These are phyloP conservation scores for Aramus guarauna DNA, from an alignment of 2,113 vertebrate genomes.

Conservation along the genomic window DNA sequence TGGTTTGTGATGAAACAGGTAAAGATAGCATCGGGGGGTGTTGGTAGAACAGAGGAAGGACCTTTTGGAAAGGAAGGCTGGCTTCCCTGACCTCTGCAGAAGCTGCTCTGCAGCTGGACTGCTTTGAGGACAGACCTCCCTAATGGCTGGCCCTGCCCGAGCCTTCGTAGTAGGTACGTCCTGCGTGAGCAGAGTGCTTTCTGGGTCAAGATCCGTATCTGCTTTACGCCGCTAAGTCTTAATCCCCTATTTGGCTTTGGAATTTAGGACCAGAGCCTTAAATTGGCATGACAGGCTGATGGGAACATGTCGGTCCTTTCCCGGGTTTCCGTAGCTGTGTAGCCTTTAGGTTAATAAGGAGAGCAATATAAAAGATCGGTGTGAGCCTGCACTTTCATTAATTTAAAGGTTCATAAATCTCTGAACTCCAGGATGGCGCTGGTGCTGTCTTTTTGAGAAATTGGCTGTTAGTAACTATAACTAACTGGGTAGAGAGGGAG, in stretches of 20 bases:
- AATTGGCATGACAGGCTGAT: neutral
- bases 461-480: constrained; percentile 28
- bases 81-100: neutral
- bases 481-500: constrained; percentile 1
- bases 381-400: constrained; percentile 40
- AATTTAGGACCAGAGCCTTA: constrained; percentile 19
- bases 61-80: neutral
- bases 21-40: neutral
- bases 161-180: neutral
- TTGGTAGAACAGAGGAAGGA: neutral
- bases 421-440: neutral
- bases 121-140: neutral
- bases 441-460: constrained; percentile 20
- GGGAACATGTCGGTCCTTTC: neutral
- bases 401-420: constrained; percentile 48
- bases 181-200: neutral
- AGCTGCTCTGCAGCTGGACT: neutral
- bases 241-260: neutral
- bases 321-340: neutral
- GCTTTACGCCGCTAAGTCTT: neutral
- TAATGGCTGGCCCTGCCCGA: neutral
- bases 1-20: neutral
- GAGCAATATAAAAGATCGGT: neutral
- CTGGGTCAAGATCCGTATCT: neutral
- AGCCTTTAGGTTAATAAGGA: neutral